Percentiles rank a stretch among this genome's conserved stretches.
phyloP scores from a whole-genome alignment of 37 sponge, comb jelly and placozoan genomes.

The Tethya wilhelma region DNA sequence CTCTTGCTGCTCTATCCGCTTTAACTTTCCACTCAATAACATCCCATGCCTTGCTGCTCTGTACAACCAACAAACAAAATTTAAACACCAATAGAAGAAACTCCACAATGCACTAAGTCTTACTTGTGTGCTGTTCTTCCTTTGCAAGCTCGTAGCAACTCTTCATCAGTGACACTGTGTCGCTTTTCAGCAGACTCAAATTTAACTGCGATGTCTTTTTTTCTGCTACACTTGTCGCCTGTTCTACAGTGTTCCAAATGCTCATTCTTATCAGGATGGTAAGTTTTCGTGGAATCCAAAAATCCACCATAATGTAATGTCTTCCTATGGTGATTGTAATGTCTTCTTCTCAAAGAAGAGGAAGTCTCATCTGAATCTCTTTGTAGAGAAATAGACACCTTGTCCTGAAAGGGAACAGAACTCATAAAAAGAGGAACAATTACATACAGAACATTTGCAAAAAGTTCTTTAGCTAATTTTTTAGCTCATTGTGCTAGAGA shows the following conservation, averaged over 20 bases:
- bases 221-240: not conserved
- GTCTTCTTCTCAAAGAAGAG: not conserved
- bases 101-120: not conserved
- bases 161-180: slow-evolving; percentile 33
- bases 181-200: too few species aligned
- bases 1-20: slow-evolving; percentile 62
- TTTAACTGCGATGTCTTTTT: too few species aligned
- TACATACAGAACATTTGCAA: too few species aligned
- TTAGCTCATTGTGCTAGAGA: too few species aligned
- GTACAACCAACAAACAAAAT: not conserved
- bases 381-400: too few species aligned
- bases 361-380: not conserved
- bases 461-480: too few species aligned
- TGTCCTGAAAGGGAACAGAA: not conserved
- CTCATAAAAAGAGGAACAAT: too few species aligned
- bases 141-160: slow-evolving; percentile 60
- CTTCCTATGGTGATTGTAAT: slow-evolving; percentile 12
- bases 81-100: not conserved
- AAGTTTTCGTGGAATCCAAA: slow-evolving; percentile 1
- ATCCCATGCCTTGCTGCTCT: slow-evolving; percentile 81
- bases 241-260: not conserved
- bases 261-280: not conserved
- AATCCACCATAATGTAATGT: slow-evolving; percentile 32
- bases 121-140: slow-evolving; percentile 80
- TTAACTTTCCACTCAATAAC: slow-evolving; percentile 65